Evolutionary conservation across 2,797 vertebrate genomes (phyloP), one percentile per base, ranked within the genome.

Genomic region (Schizopygopsis malacanthus): DNA sequence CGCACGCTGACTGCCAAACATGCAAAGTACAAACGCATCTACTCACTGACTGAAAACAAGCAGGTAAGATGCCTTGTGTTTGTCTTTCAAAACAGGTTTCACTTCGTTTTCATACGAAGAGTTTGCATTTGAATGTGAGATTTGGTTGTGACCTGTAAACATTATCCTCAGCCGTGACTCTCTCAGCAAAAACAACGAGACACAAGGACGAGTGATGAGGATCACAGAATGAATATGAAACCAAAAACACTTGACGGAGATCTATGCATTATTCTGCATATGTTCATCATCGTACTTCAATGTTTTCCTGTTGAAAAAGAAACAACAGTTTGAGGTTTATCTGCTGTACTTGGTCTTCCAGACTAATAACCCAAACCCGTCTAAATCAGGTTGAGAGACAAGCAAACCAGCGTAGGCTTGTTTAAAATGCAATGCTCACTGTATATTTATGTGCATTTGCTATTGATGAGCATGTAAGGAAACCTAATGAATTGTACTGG

Each of bases 131-230:
- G 72, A 41, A 82, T 43, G 65, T 39, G 50, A 12, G 28, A 77
- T 84, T 84, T 84, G 82, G 22, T 43, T 78, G 61, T 39, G 61
- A 69, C 72, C 20, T 76, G 71, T 50, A n/a, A 37, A 37, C 45
- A 50, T 22, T 6, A 9, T 22, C 37, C 50, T 77, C 33, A 56
- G 75, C 11, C 2, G 3, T 56, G 33, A 54, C 63, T 52, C 45
- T 1, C 63, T 45, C 6, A 2, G 15, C 79, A 59, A 16, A 56
- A 54, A 56, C 10, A 28, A 11, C 1, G 43, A 45, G 6, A 28
- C 43, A 52, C 43, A 13, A 81, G 12, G 28, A 33, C 4, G 0
- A 73, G 37, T 12, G 45, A 5, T 0, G 18, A 41, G 20, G 15
- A n/a, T 13, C 73, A 13, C 4, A 0, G 4, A 56, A 56, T n/a